Evolutionary conservation across 2,113 vertebrate species (phyloP), one percentile per base, ranked within the genome.

Genomic region (Manacus vitellinus): DNA sequence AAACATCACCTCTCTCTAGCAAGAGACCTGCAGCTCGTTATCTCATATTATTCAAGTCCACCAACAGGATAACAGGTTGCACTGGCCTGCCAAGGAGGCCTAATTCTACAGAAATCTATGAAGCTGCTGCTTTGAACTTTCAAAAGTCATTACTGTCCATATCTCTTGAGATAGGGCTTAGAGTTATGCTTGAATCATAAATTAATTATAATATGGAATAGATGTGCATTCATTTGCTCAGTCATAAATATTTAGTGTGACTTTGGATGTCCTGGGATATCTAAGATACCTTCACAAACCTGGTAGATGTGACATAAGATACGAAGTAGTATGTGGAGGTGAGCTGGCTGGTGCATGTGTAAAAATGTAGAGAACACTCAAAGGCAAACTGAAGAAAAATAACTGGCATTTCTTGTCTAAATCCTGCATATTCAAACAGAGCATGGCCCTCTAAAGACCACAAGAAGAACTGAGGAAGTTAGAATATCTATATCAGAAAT

Each of bases 401-500:
- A 16, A 6, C 16, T 74, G 10, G 3, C 21, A 62, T 71, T 78
- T 82, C 27, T 44, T 66, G 11, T 43, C 9, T 46, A 43, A 85
- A 46, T 67, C 41, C 12, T 56, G 7, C 7, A 1, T 37, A 46
- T 61, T 51, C 44, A 59, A 27, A 28, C 8, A 63, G 3, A 23
- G 1, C 3, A 12, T 17, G 7, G 22, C 68, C 6, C 8, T 59
- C 30, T 58, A 54, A 62, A 75, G 10, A 67, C 10, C 18, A 23
- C 0, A 4, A 8, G 11, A 74, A 82, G 24, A 79, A 71, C 37
- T 59, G 43, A 70, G 6, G 25, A 68, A 56, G 2, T 15, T 61
- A 54, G 6, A 77, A 52, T 2, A 39, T 10, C 28, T 52, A 1
- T 44, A 19, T 35, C 0, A 6, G 33, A 0, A 24, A 61, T 52